Evolutionary conservation across 2,113 vertebrate species (phyloP).

Genomic region (Muntiacus reevesi): DNA sequence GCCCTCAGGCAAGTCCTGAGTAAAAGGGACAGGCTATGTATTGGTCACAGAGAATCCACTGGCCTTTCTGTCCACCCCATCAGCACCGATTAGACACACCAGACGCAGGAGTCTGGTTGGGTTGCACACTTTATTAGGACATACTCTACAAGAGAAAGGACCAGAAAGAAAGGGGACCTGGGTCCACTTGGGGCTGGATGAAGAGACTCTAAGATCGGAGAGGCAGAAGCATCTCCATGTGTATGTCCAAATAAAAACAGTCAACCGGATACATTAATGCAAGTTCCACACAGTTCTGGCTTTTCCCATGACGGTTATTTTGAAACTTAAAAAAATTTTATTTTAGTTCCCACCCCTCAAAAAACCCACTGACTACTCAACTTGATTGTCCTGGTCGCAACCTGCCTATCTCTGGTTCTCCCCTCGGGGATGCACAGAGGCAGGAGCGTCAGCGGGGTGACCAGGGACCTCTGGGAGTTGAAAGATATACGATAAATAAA

Average conservation of each 20-base stretch:
- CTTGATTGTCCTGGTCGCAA: neutral
- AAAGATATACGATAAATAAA: neutral
- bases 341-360: no score
- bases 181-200: neutral
- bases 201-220: neutral
- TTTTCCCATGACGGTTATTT: neutral
- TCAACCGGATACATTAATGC: neutral
- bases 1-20: neutral
- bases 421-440: neutral
- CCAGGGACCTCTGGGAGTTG: neutral
- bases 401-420: neutral
- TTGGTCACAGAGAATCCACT: neutral
- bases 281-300: neutral
- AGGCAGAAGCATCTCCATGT: neutral
- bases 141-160: neutral
- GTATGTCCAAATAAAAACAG: neutral
- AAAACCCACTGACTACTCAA: neutral
- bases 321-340: neutral
- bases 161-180: neutral
- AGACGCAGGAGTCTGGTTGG: neutral
- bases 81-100: neutral
- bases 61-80: neutral
- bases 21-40: neutral
- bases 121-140: neutral
- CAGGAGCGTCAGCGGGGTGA: fast-evolving